phyloP scores from a whole-genome alignment of 2,797 vertebrate genomes.

The Thamnophis elegans region DNA sequence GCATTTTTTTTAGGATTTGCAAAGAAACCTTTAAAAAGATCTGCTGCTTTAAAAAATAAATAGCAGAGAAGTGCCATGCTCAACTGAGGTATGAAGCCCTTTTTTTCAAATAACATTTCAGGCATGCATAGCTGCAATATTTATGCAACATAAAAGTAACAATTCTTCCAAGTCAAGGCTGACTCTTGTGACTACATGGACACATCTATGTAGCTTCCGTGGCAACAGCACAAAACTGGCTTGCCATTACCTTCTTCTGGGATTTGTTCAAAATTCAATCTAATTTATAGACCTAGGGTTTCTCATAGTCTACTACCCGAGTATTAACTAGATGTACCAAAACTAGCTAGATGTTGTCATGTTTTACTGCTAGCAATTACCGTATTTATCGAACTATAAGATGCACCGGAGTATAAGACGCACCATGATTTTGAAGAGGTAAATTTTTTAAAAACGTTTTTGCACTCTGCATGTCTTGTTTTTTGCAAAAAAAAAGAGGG shows the following conservation, averaged over 20 bases:
- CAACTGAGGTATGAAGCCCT: neutral
- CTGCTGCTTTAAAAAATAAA: neutral
- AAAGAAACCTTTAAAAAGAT: neutral
- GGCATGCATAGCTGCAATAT: neutral
- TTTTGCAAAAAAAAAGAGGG: too few species aligned
- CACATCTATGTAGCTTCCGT: neutral
- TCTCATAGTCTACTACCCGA: neutral
- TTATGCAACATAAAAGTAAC: neutral
- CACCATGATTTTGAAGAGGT: too few species aligned
- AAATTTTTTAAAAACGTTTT: too few species aligned
- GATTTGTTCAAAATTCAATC: neutral
- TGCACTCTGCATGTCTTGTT: too few species aligned
- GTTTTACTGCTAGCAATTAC: neutral
- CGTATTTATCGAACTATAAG: too few species aligned
- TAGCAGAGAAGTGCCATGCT: neutral
- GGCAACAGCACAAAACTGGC: neutral
- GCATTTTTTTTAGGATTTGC: neutral
- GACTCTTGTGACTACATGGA: neutral
- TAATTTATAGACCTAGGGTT: neutral
- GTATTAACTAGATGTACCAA: neutral
- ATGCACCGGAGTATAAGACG: too few species aligned
- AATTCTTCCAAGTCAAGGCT: neutral
- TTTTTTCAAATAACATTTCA: neutral
- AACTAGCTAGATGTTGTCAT: neutral
- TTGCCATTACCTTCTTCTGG: neutral